Evolutionary conservation across 2,888 invertebrate genomes (phyloP).

Genomic region (Rhogogaster chlorosoma): DNA sequence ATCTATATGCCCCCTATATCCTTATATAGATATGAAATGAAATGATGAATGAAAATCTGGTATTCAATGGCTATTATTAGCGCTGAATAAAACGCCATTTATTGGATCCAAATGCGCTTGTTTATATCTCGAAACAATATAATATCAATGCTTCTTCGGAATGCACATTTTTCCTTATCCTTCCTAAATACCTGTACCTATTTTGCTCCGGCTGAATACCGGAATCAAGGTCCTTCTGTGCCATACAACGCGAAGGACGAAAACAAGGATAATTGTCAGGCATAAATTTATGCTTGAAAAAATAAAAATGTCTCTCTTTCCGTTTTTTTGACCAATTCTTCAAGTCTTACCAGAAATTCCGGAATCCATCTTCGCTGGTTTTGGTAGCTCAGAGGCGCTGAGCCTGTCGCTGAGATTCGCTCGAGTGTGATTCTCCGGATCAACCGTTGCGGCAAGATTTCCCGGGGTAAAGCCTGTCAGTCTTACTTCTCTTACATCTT

Average conservation of each 20-base stretch:
- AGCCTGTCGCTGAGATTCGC: constrained; percentile 24
- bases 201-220: background rate
- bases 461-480: constrained; percentile 70
- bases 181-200: background rate
- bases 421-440: background rate
- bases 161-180: background rate
- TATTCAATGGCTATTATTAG: background rate
- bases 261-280: background rate
- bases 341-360: constrained; percentile 34
- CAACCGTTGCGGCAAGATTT: background rate
- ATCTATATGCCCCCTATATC: background rate
- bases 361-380: background rate
- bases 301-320: background rate
- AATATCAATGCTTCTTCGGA: background rate
- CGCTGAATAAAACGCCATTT: background rate
- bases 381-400: background rate
- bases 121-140: background rate
- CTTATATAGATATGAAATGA: background rate
- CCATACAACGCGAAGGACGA: background rate
- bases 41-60: background rate
- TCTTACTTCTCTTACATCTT: constrained; percentile 65
- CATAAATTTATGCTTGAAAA: background rate
- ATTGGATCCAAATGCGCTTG: background rate
- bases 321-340: background rate
- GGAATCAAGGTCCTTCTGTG: background rate